Evolutionary conservation across 2,797 vertebrate species (phyloP).

Genomic region (Morelia viridis): DNA sequence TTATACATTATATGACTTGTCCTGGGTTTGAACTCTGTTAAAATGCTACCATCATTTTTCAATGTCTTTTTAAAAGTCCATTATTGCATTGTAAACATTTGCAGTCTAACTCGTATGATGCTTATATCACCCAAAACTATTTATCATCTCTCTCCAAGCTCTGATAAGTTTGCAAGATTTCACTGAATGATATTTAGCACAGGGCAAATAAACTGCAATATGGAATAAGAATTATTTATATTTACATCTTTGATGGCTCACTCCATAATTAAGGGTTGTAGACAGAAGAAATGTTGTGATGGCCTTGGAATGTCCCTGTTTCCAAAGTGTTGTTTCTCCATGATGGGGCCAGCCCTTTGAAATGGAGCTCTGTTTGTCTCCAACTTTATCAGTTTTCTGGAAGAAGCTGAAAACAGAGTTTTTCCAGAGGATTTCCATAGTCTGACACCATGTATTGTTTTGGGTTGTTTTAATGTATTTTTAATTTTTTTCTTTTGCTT

Average conservation of each 20-base stretch:
- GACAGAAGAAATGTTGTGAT: not conserved
- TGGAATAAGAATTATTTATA: not conserved
- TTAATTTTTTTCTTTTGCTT: too few relatives aligned
- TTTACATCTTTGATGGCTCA: not conserved
- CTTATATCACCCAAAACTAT: not conserved
- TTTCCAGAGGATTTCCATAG: too few relatives aligned
- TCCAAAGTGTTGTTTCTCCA: too few relatives aligned
- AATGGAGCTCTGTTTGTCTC: too few relatives aligned
- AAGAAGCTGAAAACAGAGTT: not conserved
- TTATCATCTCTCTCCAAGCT: not conserved
- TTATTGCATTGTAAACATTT: not conserved
- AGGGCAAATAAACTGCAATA: not conserved
- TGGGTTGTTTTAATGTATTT: too few relatives aligned
- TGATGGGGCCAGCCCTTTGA: too few relatives aligned
- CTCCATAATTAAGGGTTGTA: not conserved
- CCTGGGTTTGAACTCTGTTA: not conserved
- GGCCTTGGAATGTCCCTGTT: not conserved
- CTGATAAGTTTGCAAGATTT: conserved; percentile 6
- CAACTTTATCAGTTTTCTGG: not conserved
- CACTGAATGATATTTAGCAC: not conserved
- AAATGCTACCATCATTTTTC: not conserved
- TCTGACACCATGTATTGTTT: too few relatives aligned
- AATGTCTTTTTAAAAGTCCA: not conserved
- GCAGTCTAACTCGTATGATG: not conserved
- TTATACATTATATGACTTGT: not conserved